Evolutionary conservation across 2,888 invertebrate species (phyloP).

Genomic region (Epistrophella euchroma): DNA sequence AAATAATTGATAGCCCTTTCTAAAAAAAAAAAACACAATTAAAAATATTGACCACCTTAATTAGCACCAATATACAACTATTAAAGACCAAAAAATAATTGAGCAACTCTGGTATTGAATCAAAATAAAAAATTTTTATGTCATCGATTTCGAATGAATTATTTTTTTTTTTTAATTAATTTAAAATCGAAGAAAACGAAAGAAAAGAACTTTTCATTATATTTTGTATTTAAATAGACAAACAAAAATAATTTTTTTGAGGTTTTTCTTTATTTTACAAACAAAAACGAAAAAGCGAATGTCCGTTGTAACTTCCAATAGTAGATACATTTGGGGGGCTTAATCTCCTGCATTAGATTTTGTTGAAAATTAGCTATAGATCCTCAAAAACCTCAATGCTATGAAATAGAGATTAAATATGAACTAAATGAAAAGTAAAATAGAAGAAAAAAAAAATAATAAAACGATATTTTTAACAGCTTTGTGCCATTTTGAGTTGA

Average conservation of each 20-base stretch:
- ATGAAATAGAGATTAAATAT: background rate
- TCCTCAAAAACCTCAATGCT: background rate
- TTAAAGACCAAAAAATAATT: slow-evolving; percentile 38
- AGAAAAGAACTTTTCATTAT: background rate
- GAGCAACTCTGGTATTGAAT: slow-evolving; percentile 32
- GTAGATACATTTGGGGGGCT: background rate
- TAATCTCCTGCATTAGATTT: background rate
- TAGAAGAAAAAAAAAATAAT: slow-evolving; percentile 33
- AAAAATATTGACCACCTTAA: slow-evolving; percentile 39
- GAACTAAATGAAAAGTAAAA: slow-evolving; percentile 4
- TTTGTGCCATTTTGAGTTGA: slow-evolving; percentile 74
- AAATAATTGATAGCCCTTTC: slow-evolving; percentile 56
- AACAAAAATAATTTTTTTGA: background rate
- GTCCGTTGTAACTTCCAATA: slow-evolving; percentile 7
- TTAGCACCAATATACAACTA: slow-evolving; percentile 71
- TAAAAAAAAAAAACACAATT: slow-evolving; percentile 35
- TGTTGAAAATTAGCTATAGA: background rate
- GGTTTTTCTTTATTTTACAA: background rate
- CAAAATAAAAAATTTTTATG: slow-evolving; percentile 38
- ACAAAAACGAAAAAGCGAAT: slow-evolving; percentile 3
- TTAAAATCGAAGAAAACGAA: slow-evolving; percentile 35
- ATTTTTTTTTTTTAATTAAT: slow-evolving; percentile 14
- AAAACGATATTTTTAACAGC: slow-evolving; percentile 53
- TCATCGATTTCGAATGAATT: slow-evolving; percentile 70
- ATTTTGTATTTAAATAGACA: background rate